Conservation (phyloP, 2,888 invertebrate genomes). For the Stenurella melanura region DNA sequence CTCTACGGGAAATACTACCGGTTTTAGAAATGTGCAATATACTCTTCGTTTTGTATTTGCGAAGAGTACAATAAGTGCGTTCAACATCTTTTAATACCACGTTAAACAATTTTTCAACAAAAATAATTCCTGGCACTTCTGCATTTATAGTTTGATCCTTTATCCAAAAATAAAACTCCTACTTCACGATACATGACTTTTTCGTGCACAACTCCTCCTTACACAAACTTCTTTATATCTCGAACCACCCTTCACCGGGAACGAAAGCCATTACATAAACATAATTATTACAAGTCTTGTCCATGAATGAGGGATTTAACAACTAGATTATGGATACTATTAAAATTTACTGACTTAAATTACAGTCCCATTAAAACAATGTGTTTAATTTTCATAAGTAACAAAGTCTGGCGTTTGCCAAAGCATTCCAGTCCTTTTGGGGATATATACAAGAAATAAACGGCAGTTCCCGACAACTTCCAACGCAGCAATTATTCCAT, state of each 20-base stretch:
- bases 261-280: constrained; percentile 9
- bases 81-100: no score
- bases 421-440: constrained; percentile 8
- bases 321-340: constrained; percentile 35
- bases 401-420: constrained; percentile 11
- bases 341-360: constrained; percentile 34
- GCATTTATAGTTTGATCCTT: no score
- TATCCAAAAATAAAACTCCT: no score
- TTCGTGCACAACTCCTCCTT: no score
- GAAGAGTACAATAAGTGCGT: no score
- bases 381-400: constrained; percentile 32
- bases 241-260: neutral
- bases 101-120: no score
- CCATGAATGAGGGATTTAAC: constrained; percentile 29
- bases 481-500: constrained; percentile 21
- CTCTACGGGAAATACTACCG: no score
- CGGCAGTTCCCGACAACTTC: constrained; percentile 11
- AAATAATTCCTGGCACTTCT: no score
- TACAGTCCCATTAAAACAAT: constrained; percentile 29
- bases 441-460: constrained; percentile 10
- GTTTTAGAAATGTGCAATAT: no score
- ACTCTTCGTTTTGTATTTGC: no score
- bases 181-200: no score
- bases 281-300: constrained; percentile 10
- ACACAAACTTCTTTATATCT: no score